Base-by-base conservation (phyloP, 2,888 invertebrate species). In the Drosophila melanosoma region DNA sequence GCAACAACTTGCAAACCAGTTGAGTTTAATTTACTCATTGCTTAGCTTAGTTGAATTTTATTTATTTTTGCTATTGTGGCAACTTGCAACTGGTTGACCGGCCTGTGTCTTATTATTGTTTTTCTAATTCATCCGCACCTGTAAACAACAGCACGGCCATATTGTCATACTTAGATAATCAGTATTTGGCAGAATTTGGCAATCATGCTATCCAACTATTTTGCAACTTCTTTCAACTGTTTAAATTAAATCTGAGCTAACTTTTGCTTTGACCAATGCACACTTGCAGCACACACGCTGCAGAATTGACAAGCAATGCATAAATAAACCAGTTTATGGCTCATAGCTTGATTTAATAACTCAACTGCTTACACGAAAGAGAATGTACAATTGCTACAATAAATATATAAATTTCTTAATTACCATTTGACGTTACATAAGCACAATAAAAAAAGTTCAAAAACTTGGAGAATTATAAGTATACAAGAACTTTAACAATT, bases 1-100 rank as follows among this genome's bases (percentile, higher is more conserved):
- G 74, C 65, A 54, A 69, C 77, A 71, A 77, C 75, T 75, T 75
- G 82, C 78, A 86, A 87, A 87, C 87, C 86, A 75, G 86, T 87
- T 84, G 54, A 38, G 64, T 69, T 76, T 60, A 76, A 69, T 79
- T 69, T 73, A 72, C 65, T 58, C 40, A 57, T 32, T 56, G 57
- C 48, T 57, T n/a, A 52, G 56, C 45, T 58, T 23, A 52, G 49
- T 54, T 73, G 20, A 23, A 23, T 45, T 45, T 38, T 17, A 29
- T 20, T 23, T n/a, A 40, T 20, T 42, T 40, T 35, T 52, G 56
- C 33, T 57, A 54, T 29, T 63, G 51, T 45, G 49, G 57, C 59
- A 52, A 17, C 61, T 58, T 60, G 61, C 74, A 84, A 83, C 86
- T 32, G 42, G 57, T 20, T 57, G 15, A 20, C 65, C 71, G 60